Conservation (phyloP, 2,888 invertebrate genomes). For the Tinea trinotella region DNA sequence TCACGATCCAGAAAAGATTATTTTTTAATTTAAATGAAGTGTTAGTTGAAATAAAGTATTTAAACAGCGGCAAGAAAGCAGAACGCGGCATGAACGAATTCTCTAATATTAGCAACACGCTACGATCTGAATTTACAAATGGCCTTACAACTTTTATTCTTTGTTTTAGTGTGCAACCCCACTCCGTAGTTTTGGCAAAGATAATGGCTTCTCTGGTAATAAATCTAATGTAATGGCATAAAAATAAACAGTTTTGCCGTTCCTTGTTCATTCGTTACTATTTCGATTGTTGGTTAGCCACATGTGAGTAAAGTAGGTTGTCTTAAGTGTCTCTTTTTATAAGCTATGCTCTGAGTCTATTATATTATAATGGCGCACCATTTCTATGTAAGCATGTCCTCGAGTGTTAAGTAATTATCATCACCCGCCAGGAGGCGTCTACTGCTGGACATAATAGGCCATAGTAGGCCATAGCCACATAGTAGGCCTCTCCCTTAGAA, state of each 20-base stretch:
- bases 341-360: no score
- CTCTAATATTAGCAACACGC: constrained; percentile 23
- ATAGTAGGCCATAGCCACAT: no score
- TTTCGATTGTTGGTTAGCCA: constrained; percentile 5
- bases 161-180: constrained; percentile 34
- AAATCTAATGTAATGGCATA: constrained; percentile 48
- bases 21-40: no score
- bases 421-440: no score
- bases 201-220: constrained; percentile 44
- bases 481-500: no score
- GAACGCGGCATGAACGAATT: constrained; percentile 1
- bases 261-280: not conserved
- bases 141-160: constrained; percentile 29
- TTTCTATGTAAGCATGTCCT: no score
- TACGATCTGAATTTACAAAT: constrained; percentile 37
- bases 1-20: no score
- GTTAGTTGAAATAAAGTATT: not conserved
- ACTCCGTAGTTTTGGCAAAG: constrained; percentile 36
- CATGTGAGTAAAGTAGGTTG: not conserved
- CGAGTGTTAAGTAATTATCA: no score
- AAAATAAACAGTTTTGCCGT: constrained; percentile 41
- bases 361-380: no score
- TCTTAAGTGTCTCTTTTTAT: not conserved
- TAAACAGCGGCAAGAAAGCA: not conserved
- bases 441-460: no score